Evolutionary conservation across 2,113 vertebrate species (phyloP).

Genomic region (Shinisaurus crocodilurus): DNA sequence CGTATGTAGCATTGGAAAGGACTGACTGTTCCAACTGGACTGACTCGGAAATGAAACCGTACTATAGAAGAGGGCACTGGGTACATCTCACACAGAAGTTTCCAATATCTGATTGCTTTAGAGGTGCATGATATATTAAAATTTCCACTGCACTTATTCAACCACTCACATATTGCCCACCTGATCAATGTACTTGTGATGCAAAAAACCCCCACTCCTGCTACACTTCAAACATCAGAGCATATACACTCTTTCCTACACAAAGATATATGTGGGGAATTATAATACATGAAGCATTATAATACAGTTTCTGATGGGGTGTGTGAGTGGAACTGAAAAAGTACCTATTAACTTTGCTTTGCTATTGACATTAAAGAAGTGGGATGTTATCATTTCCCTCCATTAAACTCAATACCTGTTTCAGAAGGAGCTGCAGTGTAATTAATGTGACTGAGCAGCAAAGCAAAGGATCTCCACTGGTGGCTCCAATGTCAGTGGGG

Average conservation of each 20-base stretch:
- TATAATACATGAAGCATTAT: neutral
- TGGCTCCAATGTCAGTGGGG: too few species aligned
- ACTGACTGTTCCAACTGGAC: neutral
- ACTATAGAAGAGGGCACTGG: neutral
- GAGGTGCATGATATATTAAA: slow-evolving; percentile 19
- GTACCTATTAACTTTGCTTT: neutral
- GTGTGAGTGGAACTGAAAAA: neutral
- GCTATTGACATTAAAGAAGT: slow-evolving; percentile 9
- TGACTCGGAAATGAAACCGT: slow-evolving; percentile 24
- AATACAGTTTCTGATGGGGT: neutral
- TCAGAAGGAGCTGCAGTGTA: neutral
- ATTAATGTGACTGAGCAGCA: neutral
- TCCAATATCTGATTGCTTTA: slow-evolving; percentile 9
- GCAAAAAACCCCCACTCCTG: neutral
- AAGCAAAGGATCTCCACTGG: neutral
- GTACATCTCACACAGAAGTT: slow-evolving; percentile 1
- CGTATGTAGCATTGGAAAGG: neutral
- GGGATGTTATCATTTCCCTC: neutral
- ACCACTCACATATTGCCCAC: neutral
- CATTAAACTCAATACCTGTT: slow-evolving; percentile 10
- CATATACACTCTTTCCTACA: neutral
- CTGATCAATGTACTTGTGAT: slow-evolving; percentile 11
- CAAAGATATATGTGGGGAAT: neutral
- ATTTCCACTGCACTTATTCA: slow-evolving; percentile 7
- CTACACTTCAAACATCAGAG: neutral